phyloP scores from a whole-genome alignment of 2,888 invertebrate species.

The Argynnis bischoffii region DNA sequence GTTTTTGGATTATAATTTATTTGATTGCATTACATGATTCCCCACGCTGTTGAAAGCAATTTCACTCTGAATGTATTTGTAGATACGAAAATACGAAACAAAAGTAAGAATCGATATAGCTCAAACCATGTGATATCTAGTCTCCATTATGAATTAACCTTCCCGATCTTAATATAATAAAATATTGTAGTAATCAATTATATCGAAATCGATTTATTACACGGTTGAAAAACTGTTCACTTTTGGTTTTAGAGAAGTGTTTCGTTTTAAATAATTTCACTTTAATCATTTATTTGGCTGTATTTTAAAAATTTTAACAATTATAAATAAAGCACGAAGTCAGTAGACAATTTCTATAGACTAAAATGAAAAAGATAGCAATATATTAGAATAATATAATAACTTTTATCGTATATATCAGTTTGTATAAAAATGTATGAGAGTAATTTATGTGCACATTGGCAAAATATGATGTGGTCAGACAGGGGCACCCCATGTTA shows the following conservation, averaged over 20 bases:
- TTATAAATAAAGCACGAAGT: slow-evolving; percentile 57
- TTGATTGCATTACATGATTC: slow-evolving; percentile 14
- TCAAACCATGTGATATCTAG: slow-evolving; percentile 82
- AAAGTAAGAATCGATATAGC: slow-evolving; percentile 48
- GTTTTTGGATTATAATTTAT: slow-evolving; percentile 11
- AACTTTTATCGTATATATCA: slow-evolving; percentile 75
- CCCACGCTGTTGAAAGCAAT: slow-evolving; percentile 45
- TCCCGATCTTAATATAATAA: slow-evolving; percentile 46
- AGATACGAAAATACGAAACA: slow-evolving; percentile 31
- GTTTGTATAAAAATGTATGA: slow-evolving; percentile 78
- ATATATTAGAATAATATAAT: slow-evolving; percentile 80
- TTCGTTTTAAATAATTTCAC: slow-evolving; percentile 10
- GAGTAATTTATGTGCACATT: slow-evolving; percentile 73
- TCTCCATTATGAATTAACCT: slow-evolving; percentile 65
- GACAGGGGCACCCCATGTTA: slow-evolving; percentile 69
- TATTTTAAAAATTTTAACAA: slow-evolving; percentile 32
- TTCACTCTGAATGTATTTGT: slow-evolving; percentile 36
- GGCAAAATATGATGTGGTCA: slow-evolving; percentile 67
- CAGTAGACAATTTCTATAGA: slow-evolving; percentile 77
- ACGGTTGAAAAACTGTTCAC: slow-evolving; percentile 26
- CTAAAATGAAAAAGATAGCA: slow-evolving; percentile 82
- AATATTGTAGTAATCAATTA: slow-evolving; percentile 26
- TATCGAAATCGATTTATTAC: slow-evolving; percentile 34
- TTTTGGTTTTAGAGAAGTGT: slow-evolving; percentile 37
- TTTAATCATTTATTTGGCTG: slow-evolving; percentile 23